These are phyloP conservation scores for Castor canadensis DNA, from an alignment of 2,113 vertebrate genomes.

Conservation along the genomic window DNA sequence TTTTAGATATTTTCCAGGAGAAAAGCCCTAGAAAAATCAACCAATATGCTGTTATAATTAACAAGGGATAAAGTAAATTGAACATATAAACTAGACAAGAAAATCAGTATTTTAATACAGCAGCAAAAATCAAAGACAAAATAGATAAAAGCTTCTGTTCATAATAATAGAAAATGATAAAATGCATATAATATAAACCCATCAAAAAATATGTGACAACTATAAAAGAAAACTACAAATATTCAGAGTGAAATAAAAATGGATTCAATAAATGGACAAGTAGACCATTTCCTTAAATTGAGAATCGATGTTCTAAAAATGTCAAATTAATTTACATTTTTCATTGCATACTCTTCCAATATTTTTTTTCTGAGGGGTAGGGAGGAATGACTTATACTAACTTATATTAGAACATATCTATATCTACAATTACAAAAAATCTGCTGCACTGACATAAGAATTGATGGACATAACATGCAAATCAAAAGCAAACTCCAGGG, in stretches of 20 bases:
- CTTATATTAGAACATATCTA: not conserved
- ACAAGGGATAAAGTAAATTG: constrained; percentile 10
- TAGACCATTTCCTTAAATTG: not conserved
- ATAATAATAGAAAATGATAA: not conserved
- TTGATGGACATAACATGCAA: not conserved
- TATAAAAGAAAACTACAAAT: not conserved
- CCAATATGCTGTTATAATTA: constrained; percentile 7
- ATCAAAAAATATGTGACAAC: not conserved
- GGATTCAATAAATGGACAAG: not conserved
- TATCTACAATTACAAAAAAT: not conserved
- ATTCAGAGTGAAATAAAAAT: not conserved
- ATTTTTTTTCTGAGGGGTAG: not conserved
- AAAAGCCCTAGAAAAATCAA: not conserved
- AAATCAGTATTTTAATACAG: not conserved
- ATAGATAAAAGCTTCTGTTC: not conserved
- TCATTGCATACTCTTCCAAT: not conserved
- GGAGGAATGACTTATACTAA: not conserved
- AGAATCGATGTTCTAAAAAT: not conserved
- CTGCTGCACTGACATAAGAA: not conserved
- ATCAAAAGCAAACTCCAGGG: not conserved
- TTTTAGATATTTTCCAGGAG: not conserved
- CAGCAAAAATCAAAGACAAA: not conserved
- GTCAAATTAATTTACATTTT: not conserved
- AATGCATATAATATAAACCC: not conserved
- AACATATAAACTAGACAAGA: constrained; percentile 5